Percentiles rank a stretch among this genome's conserved stretches.
Evolutionary conservation across 2,888 invertebrate genomes (phyloP).

Genomic region (Aplocera efformata): DNA sequence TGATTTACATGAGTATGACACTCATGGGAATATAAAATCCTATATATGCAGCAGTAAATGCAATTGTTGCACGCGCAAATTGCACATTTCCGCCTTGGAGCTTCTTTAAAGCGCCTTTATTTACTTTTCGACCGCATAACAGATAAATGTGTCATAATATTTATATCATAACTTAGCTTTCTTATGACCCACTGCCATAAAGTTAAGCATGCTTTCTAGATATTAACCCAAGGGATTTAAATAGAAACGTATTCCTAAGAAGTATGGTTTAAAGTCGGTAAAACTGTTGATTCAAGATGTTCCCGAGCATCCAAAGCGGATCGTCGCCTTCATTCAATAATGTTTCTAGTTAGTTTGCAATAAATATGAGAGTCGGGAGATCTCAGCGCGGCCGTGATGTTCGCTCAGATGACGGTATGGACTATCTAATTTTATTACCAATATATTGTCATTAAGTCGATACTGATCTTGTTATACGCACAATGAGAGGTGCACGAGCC

Average conservation of each 20-base stretch:
- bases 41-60: constrained; percentile 34
- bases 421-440: constrained; percentile 81
- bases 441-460: constrained; percentile 81
- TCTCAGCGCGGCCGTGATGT: constrained; percentile 55
- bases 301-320: constrained; percentile 57
- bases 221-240: constrained; percentile 36
- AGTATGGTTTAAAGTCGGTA: constrained; percentile 58
- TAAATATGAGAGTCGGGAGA: constrained; percentile 71
- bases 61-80: constrained; percentile 48
- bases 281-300: constrained; percentile 43
- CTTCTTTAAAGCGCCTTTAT: constrained; percentile 52
- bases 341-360: constrained; percentile 76
- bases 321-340: constrained; percentile 66
- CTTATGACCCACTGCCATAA: constrained; percentile 73
- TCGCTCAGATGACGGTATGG: constrained; percentile 69
- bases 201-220: constrained; percentile 65
- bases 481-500: constrained; percentile 69
- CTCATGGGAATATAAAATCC: constrained; percentile 49
- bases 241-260: constrained; percentile 43
- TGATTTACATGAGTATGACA: constrained; percentile 43
- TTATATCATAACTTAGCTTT: constrained; percentile 74
- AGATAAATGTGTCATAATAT: constrained; percentile 79
- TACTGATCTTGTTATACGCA: constrained; percentile 81
- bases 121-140: constrained; percentile 70
- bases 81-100: constrained; percentile 37